Evolutionary conservation across 2,888 invertebrate genomes (phyloP), one percentile per base, ranked within the genome.

Genomic region (Electrophaes corylata): DNA sequence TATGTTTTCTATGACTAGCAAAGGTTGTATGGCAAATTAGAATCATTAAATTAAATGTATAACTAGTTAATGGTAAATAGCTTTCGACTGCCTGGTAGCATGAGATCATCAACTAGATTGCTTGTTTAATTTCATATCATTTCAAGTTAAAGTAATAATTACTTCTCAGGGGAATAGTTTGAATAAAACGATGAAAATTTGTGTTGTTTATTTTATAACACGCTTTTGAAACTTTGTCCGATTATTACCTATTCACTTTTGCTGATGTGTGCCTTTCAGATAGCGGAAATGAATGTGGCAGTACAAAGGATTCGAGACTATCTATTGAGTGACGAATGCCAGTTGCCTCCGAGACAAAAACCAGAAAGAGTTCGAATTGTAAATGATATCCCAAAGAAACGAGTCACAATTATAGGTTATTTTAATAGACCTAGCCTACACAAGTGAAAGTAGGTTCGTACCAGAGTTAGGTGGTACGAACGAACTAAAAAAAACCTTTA

Each of bases 281-380:
- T 89, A 63, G 91, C 91, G 47, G 91, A 91, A 79, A 83, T 90
- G 85, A 82, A 82, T 29, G 91, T 91, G 20, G 91, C 91, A 0
- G 77, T 91, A 33, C 84, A 89, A 65, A 83, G 91, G 57, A 88
- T 91, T 48, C 79, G 87, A 31, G 83, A 90, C 47, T 91, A 88
- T 64, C 75, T 91, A 57, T 59, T 90, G 43, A 86, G 79, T 55
- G 88, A 91, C 60, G 86, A 90, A 60, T 90, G 88, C 62, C 70
- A 71, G 6, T 64, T 90, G 12, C 83, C 87, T 3, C 66, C 70
- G 0, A 77, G 81, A 58, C 64, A 65, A 14, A 69, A 58, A 12
- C 72, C 91, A 16, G 78, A 89, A 53, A 88, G 90, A 54, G 53
- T 89, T 44, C 57, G 65, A 31, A 46, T 45, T 29, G 60, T 55